Conservation (phyloP, 2,113 vertebrate species). For the Cynopterus brachyotis region DNA sequence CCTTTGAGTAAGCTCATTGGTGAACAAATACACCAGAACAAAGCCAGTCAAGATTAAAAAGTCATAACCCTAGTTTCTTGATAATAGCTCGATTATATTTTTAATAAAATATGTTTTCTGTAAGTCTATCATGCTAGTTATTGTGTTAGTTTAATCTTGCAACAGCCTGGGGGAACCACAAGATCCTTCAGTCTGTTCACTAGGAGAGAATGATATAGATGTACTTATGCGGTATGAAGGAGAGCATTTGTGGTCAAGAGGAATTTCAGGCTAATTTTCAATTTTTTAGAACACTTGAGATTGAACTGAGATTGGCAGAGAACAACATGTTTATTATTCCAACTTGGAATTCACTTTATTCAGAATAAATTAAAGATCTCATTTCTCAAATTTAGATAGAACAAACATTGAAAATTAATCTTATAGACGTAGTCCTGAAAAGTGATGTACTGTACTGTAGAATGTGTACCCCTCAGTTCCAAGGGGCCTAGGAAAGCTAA, state of each 20-base stretch:
- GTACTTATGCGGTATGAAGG: not conserved
- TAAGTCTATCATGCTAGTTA: not conserved
- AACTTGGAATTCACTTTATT: not conserved
- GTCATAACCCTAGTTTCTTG: not conserved
- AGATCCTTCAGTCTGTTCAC: not conserved
- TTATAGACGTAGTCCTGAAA: not conserved
- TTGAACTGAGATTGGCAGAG: not conserved
- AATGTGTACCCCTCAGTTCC: not conserved
- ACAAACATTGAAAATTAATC: not conserved
- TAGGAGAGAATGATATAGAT: not conserved
- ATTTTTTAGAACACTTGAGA: not conserved
- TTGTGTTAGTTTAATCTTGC: slow-evolving; percentile 16
- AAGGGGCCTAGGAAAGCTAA: not conserved
- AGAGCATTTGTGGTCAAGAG: not conserved
- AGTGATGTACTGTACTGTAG: not conserved
- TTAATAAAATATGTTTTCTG: slow-evolving; percentile 53
- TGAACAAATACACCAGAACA: slow-evolving; percentile 51
- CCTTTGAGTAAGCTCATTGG: not conserved
- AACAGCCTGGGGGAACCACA: not conserved
- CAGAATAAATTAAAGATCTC: not conserved
- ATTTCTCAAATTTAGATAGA: not conserved
- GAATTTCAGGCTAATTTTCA: not conserved
- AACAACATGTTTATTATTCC: not conserved
- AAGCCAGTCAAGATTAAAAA: slow-evolving; percentile 50
- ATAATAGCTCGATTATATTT: slow-evolving; percentile 50